Conservation (phyloP, 2,888 invertebrate genomes). For the Epsilonema sp. region DNA sequence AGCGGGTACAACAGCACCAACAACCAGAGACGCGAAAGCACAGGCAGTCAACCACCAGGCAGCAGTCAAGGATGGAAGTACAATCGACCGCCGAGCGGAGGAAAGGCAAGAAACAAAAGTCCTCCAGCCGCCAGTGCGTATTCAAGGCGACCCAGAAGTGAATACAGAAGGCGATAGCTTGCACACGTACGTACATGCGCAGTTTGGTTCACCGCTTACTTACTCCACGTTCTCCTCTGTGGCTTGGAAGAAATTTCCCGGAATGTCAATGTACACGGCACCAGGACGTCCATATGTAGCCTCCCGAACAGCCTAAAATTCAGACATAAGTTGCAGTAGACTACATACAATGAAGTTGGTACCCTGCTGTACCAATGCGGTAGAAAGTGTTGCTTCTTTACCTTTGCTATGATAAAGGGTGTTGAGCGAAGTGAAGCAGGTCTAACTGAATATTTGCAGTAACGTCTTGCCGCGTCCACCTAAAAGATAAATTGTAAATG, state of each 20-base stretch:
- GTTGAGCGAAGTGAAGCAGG: conserved; percentile 61
- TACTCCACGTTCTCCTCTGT: conserved; percentile 10
- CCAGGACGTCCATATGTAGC: conserved; percentile 72
- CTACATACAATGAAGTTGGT: too few relatives aligned
- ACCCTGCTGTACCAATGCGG: background rate
- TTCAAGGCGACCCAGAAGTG: background rate
- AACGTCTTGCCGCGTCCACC: conserved; percentile 63
- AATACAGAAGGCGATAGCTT: too few relatives aligned
- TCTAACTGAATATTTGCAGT: conserved; percentile 72
- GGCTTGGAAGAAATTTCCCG: conserved; percentile 46
- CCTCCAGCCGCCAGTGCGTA: background rate
- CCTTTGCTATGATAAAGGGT: conserved; percentile 68
- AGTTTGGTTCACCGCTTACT: background rate
- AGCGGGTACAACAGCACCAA: too few relatives aligned
- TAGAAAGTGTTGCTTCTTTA: conserved; percentile 10
- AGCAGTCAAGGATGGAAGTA: background rate
- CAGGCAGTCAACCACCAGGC: too few relatives aligned
- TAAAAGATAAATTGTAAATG: conserved; percentile 8
- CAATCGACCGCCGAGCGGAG: background rate
- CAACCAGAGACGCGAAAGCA: too few relatives aligned
- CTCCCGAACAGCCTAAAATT: conserved; percentile 48
- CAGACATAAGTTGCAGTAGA: too few relatives aligned
- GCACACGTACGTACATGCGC: background rate
- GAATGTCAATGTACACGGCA: conserved; percentile 69
- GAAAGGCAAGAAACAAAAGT: too few relatives aligned